A percentile compares a stretch with the other conserved stretches of the same genome.
Conservation (phyloP, 1,140 invertebrate species). For the Yoshiicerus persimilis region DNA sequence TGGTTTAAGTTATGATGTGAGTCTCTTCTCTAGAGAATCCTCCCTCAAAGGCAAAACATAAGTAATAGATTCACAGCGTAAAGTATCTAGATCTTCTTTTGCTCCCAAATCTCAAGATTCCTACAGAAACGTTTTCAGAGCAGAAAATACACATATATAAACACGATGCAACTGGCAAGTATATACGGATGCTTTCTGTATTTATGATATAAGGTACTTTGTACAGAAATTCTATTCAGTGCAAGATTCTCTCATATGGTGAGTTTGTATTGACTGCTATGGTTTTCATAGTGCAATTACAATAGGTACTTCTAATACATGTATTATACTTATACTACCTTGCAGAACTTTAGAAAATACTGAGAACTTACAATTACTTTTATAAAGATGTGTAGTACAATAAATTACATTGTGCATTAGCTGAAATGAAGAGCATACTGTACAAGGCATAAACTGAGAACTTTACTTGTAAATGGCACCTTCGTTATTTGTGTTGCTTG, state of each 20-base stretch:
- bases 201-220: too few species aligned
- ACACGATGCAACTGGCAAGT: not conserved
- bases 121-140: not conserved
- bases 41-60: not conserved
- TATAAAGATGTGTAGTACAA: too few species aligned
- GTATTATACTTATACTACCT: too few species aligned
- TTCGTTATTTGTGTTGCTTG: too few species aligned
- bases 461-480: not conserved
- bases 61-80: not conserved
- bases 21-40: not conserved
- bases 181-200: not conserved
- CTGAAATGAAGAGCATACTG: not conserved
- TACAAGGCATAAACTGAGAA: not conserved
- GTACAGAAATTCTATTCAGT: too few species aligned
- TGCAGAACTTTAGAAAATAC: too few species aligned
- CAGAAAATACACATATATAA: conserved; percentile 2
- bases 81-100: not conserved
- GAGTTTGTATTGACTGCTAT: too few species aligned
- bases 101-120: not conserved
- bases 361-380: too few species aligned
- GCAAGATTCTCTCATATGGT: too few species aligned
- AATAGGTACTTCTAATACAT: too few species aligned
- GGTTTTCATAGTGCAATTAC: too few species aligned
- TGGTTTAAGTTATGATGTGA: not conserved
- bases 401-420: not conserved